Conservation (phyloP, 2,888 invertebrate genomes). For the Drosophila peninsularis region DNA sequence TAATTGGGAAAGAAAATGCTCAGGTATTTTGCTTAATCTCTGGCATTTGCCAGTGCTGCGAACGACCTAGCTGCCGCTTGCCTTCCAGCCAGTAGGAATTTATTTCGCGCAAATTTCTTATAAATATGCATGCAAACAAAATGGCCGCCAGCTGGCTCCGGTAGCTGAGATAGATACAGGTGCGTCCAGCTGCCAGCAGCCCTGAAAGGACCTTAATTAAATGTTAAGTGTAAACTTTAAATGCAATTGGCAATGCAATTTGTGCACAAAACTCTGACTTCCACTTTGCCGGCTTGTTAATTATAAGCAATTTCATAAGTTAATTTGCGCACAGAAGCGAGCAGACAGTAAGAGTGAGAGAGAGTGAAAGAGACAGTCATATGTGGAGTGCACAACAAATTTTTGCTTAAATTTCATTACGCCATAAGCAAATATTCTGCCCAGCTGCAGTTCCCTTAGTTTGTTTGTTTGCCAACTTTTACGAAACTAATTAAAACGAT, state of each 20-base stretch:
- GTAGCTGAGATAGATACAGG: conserved; percentile 48
- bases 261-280: conserved; percentile 25
- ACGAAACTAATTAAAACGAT: conserved; percentile 75
- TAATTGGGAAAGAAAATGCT: conserved; percentile 55
- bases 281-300: conserved; percentile 20
- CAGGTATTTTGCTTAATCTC: conserved; percentile 59
- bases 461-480: conserved; percentile 66
- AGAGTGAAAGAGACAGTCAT: conserved; percentile 1
- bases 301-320: conserved; percentile 45
- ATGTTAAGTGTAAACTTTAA: conserved; percentile 59
- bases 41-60: conserved; percentile 3
- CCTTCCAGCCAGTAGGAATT: conserved; percentile 52
- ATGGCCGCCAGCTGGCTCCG: conserved; percentile 26
- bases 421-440: conserved; percentile 39
- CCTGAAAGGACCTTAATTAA: conserved; percentile 63
- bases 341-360: not conserved
- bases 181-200: conserved; percentile 17
- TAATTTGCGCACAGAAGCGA: conserved; percentile 17
- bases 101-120: conserved; percentile 62
- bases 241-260: conserved; percentile 47
- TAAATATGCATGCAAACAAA: conserved; percentile 78
- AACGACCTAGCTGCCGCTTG: not conserved
- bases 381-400: conserved; percentile 45
- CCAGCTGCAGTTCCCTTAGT: conserved; percentile 16
- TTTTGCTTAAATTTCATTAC: conserved; percentile 42